These are phyloP conservation scores for Oryzias melastigma DNA, from an alignment of 2,113 vertebrate genomes.

Conservation along the genomic window DNA sequence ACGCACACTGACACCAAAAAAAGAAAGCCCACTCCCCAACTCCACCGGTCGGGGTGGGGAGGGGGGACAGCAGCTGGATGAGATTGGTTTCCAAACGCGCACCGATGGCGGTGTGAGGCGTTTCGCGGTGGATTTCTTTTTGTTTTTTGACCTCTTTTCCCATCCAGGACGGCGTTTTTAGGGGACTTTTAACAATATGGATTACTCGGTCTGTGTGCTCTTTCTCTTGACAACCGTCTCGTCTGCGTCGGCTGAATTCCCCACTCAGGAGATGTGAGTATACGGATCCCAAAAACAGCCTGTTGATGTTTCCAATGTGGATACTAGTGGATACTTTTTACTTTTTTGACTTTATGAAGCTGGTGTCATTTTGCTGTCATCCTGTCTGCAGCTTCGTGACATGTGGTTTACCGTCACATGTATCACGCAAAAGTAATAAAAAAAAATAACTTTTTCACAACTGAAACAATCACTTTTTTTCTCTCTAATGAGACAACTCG, in stretches of 20 bases:
- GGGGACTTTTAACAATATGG: conserved; percentile 52
- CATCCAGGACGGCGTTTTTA: conserved; percentile 8
- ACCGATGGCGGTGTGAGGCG: conserved; percentile 65
- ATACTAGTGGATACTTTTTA: not conserved
- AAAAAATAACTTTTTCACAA: conserved; percentile 21
- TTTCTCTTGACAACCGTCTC: conserved; percentile 58
- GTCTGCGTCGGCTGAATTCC: conserved; percentile 59
- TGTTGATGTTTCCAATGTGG: conserved; percentile 19
- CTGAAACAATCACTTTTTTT: not conserved
- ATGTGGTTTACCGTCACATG: conserved; percentile 42
- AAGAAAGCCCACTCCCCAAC: conserved; percentile 32
- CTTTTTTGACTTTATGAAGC: conserved; percentile 27
- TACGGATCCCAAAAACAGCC: conserved; percentile 39
- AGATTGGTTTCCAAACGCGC: conserved; percentile 69
- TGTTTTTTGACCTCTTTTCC: conserved; percentile 1
- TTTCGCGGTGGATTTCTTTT: conserved; percentile 48
- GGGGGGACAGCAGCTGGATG: conserved; percentile 37
- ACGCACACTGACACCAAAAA: conserved; percentile 14
- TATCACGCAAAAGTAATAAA: conserved; percentile 13
- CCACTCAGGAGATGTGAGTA: conserved; percentile 63
- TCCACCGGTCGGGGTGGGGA: conserved; percentile 25
- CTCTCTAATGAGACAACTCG: no score
- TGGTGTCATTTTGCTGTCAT: conserved; percentile 12
- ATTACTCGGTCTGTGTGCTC: conserved; percentile 60
- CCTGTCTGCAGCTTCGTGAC: conserved; percentile 22